Percentiles rank a stretch among this genome's conserved stretches.
Evolutionary conservation across 1,140 invertebrate genomes (phyloP).

Genomic region (Drosophila neocordata): DNA sequence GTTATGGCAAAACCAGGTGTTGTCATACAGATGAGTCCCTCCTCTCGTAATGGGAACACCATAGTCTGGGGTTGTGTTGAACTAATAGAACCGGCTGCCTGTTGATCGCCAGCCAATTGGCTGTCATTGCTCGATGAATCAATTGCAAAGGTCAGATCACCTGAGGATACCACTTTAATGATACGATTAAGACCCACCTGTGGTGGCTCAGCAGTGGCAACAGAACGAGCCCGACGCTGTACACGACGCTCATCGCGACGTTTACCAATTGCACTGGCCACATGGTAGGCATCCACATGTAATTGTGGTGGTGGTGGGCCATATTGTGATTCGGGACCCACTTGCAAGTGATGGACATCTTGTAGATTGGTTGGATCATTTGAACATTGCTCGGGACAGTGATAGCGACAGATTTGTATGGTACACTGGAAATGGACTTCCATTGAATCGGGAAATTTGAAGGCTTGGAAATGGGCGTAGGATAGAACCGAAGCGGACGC

Average conservation of each 20-base stretch:
- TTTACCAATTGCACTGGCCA: conserved; percentile 84
- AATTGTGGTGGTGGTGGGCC: conserved; percentile 86
- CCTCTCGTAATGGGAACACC: conserved; percentile 86
- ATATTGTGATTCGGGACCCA: conserved; percentile 87
- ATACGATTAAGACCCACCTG: conserved; percentile 93
- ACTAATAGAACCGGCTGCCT: conserved; percentile 83
- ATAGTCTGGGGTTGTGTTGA: conserved; percentile 85
- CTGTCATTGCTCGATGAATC: conserved; percentile 82
- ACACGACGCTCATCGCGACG: conserved; percentile 90
- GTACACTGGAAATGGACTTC: conserved; percentile 98
- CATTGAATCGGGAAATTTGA: conserved; percentile 98
- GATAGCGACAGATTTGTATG: conserved; percentile 96
- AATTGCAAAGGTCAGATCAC: conserved; percentile 92
- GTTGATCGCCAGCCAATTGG: conserved; percentile 11
- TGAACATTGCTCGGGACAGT: conserved; percentile 95
- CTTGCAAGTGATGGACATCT: conserved; percentile 84
- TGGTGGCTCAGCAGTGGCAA: conserved; percentile 82
- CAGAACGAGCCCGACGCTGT: conserved; percentile 86
- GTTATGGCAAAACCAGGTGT: conserved; percentile 94
- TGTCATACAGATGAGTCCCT: conserved; percentile 94
- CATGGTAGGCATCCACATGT: conserved; percentile 85
- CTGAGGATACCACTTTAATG: conserved; percentile 92
- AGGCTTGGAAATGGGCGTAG: conserved; percentile 97
- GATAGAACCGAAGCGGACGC: conserved; percentile 95
- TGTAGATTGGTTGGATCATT: conserved; percentile 84